Percentiles rank a stretch among this genome's conserved stretches.
Conservation (phyloP, 2,888 invertebrate genomes). For the Lissocephala sabroskyi region DNA sequence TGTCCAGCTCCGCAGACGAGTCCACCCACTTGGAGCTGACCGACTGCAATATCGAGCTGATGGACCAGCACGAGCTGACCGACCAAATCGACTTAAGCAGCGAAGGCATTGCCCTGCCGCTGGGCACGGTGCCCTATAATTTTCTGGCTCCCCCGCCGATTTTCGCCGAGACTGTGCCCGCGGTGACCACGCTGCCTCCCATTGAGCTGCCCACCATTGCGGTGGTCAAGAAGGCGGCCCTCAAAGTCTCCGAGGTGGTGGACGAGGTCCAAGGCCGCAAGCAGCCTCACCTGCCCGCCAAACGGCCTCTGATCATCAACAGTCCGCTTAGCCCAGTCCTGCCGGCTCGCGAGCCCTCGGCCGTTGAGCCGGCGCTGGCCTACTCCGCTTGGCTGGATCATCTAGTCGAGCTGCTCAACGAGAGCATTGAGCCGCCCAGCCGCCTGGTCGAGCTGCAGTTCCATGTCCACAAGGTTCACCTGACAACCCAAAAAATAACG, state of each 20-base stretch:
- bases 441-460: constrained; percentile 77
- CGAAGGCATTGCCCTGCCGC: constrained; percentile 56
- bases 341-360: not conserved
- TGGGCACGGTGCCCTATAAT: constrained; percentile 50
- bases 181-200: constrained; percentile 30
- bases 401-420: constrained; percentile 84
- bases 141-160: constrained; percentile 39
- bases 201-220: constrained; percentile 56
- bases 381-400: constrained; percentile 83
- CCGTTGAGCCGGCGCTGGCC: constrained; percentile 52
- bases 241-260: constrained; percentile 48
- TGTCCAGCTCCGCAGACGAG: constrained; percentile 42
- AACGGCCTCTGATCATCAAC: constrained; percentile 52
- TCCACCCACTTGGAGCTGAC: constrained; percentile 61
- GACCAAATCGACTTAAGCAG: constrained; percentile 68
- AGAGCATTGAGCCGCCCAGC: constrained; percentile 75
- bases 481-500: too few relatives aligned
- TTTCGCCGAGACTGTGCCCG: constrained; percentile 21
- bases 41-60: constrained; percentile 70
- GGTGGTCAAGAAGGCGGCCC: constrained; percentile 47
- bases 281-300: constrained; percentile 50
- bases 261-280: constrained; percentile 45
- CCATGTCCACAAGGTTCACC: constrained; percentile 79
- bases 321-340: constrained; percentile 2
- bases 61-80: constrained; percentile 69